phyloP scores from a whole-genome alignment of 1,140 invertebrate genomes.

The Vanessa atalanta region DNA sequence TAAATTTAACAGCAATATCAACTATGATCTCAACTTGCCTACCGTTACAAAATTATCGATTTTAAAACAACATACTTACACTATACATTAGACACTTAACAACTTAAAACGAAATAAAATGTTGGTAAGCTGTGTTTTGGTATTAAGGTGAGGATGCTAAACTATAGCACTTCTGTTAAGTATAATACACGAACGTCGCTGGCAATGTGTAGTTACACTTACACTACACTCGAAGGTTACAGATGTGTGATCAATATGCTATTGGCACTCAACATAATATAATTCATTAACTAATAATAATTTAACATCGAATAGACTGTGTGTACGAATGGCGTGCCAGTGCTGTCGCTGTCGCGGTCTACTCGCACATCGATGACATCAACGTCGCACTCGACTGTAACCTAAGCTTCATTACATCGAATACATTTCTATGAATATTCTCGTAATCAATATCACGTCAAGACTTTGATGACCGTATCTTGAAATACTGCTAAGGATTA shows the following conservation, averaged over 20 bases:
- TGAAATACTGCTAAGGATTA: conserved; percentile 57
- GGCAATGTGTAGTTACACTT: conserved; percentile 15
- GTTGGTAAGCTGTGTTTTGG: conserved; percentile 81
- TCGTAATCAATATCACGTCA: conserved; percentile 16
- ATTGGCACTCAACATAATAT: conserved; percentile 14
- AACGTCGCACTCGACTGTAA: neutral
- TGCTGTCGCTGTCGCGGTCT: neutral
- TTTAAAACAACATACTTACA: conserved; percentile 67
- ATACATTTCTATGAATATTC: conserved; percentile 4
- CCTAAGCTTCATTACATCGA: neutral
- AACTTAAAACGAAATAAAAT: conserved; percentile 77
- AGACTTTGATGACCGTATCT: conserved; percentile 30
- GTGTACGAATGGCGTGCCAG: neutral
- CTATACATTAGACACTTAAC: conserved; percentile 76
- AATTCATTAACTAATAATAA: neutral
- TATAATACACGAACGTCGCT: conserved; percentile 26
- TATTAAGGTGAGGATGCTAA: conserved; percentile 78
- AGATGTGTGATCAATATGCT: neutral
- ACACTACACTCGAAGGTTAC: neutral
- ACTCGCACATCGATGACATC: neutral
- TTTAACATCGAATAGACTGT: conserved; percentile 1
- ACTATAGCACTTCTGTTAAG: conserved; percentile 54
- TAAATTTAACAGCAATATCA: conserved; percentile 76
- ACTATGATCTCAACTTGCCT: conserved; percentile 63
- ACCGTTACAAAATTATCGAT: conserved; percentile 64